Percentiles rank a stretch among this genome's conserved stretches.
Evolutionary conservation across 2,113 vertebrate species (phyloP).

Genomic region (Rhegmatorhina hoffmannsi): DNA sequence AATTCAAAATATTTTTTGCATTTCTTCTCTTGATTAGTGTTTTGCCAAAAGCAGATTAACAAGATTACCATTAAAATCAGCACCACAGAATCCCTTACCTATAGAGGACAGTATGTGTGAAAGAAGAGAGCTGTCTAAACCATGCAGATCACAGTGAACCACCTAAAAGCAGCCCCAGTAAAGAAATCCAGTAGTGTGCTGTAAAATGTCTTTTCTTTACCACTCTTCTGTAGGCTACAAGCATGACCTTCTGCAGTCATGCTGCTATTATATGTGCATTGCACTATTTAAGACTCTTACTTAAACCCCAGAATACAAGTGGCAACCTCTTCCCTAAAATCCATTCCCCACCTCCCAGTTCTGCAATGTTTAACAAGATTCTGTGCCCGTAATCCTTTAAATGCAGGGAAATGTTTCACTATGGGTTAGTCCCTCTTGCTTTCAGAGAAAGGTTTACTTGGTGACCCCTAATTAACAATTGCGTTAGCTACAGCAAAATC

Average conservation of each 20-base stretch:
- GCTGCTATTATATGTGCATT: neutral
- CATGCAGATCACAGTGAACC: neutral
- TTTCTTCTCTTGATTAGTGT: neutral
- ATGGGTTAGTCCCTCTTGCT: neutral
- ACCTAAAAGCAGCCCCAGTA: neutral
- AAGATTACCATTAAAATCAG: neutral
- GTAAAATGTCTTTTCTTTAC: neutral
- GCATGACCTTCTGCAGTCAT: neutral
- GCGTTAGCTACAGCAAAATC: neutral
- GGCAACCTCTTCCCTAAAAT: neutral
- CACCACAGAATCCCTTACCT: neutral
- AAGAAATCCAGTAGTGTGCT: neutral
- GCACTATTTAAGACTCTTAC: neutral
- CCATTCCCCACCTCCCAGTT: neutral
- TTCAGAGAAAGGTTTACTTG: neutral
- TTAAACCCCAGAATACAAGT: neutral
- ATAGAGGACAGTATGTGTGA: neutral
- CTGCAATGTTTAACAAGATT: neutral
- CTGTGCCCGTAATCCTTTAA: neutral
- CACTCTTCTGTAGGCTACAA: neutral
- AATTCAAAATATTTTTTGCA: neutral
- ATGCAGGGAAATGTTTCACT: neutral
- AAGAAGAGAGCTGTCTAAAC: neutral
- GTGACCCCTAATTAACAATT: neutral
- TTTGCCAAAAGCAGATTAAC: neutral